Base-by-base conservation (phyloP, 2,888 invertebrate genomes). In the Thelaira solivaga region DNA sequence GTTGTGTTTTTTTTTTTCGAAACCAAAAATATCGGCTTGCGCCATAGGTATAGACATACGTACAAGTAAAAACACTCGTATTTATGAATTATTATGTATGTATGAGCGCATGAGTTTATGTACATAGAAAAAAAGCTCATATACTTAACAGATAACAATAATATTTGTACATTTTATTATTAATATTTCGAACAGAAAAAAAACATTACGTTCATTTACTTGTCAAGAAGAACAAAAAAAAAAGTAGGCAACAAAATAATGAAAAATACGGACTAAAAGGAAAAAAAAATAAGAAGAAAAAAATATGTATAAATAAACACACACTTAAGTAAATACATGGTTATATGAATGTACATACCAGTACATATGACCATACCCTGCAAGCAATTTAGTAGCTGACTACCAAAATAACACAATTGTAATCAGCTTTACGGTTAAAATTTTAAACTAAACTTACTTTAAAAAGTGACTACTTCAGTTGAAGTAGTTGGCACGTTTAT, bases 81-180 rank as follows among this genome's bases (percentile, higher is more conserved):
- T n/a, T n/a, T n/a, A n/a, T n/a, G n/a, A n/a, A n/a, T n/a, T n/a
- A n/a, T n/a, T n/a, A n/a, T n/a, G n/a, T n/a, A n/a, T n/a, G n/a
- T n/a, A n/a, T n/a, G n/a, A n/a, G n/a, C n/a, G n/a, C n/a, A n/a
- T n/a, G n/a, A n/a, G n/a, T n/a, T n/a, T n/a, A n/a, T n/a, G n/a
- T n/a, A n/a, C 31, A 34, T 55, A 24, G 20, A 68, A 16, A 47
- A 62, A 45, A 51, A 65, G 6, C 67, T 73, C 39, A 64, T 57
- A 59, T 69, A 68, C 45, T n/a, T 31, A 65, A 61, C 24, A 36
- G 68, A 74, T 76, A 61, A 71, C 72, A 62, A 76, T 72, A 59
- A 16, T 55, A 49, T 68, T 41, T 49, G n/a, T n/a, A n/a, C n/a
- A n/a, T 29, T 6, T 61, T 53, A 5, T 43, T 72, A 41, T 59